These are phyloP conservation scores for Gila robusta DNA, from an alignment of 2,797 vertebrate genomes.

Conservation along the genomic window DNA sequence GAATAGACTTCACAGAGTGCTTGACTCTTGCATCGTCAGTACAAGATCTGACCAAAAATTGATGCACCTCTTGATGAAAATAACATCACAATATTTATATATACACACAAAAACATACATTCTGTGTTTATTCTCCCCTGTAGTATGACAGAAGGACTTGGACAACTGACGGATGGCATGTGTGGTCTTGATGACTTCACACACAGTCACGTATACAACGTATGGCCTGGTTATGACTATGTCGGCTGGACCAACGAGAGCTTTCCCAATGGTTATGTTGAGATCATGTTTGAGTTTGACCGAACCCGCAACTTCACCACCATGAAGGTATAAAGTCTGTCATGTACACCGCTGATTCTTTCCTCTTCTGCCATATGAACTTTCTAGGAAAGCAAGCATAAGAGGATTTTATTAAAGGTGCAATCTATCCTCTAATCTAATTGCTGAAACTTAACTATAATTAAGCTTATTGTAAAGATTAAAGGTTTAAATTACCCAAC, in stretches of 20 bases:
- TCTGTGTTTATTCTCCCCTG: conserved; percentile 9
- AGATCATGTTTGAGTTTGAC: conserved; percentile 97
- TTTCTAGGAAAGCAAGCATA: background rate
- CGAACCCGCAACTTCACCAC: conserved; percentile 94
- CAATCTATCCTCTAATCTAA: background rate
- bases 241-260: conserved; percentile 96
- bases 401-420: conserved; percentile 1
- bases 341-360: background rate
- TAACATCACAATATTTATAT: background rate
- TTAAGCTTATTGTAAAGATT: background rate
- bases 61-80: too few species aligned
- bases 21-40: too few species aligned
- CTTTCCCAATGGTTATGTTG: conserved; percentile 85
- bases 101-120: background rate
- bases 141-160: conserved; percentile 97
- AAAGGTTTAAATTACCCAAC: background rate
- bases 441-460: conserved; percentile 1
- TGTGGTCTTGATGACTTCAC: conserved; percentile 94
- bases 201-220: conserved; percentile 89
- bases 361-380: background rate
- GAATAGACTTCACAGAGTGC: too few species aligned
- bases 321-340: conserved; percentile 86
- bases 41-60: too few species aligned
- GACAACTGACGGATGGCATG: conserved; percentile 95
- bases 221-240: conserved; percentile 95